Evolutionary conservation across 2,113 vertebrate species (phyloP), one percentile per base, ranked within the genome.

Genomic region (Struthidea cinerea): DNA sequence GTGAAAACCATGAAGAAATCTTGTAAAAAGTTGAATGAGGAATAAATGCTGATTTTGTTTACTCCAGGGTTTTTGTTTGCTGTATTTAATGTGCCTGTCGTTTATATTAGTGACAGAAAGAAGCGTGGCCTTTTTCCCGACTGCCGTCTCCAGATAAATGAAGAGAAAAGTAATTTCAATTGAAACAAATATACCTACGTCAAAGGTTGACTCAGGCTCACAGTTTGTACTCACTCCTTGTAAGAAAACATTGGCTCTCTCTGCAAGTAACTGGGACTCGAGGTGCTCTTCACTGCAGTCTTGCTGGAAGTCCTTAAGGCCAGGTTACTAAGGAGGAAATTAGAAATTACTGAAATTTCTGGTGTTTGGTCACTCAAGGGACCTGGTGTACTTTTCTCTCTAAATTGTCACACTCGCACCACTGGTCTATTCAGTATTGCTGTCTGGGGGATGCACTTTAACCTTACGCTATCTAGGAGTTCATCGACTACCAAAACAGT

Each of bases 31-130:
- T 82, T 86, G 56, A 92, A 35, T 87, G 81, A 95, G 68, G 61
- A 98, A 98, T 97, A 98, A 98, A 98, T 61, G 56, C 42, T 79
- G 73, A 84, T 77, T 93, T 97, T 97, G 94, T 96, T 97, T 97
- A 97, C 37, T 80, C 75, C 88, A 90, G 93, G 23, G 41, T 49
- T 93, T 90, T 80, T 81, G 41, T 76, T 89, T 73, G n/a, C 32
- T 96, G 20, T 95, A 61, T 95, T 90, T 94, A 64, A 73, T 87
- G 37, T 64, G 26, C 27, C n/a, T 60, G 52, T 71, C 18, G 8
- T 68, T 90, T 75, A 47, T 49, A 16, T 22, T 32, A 60, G 41
- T 44, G 67, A 59, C 19, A 60, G 55, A 74, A 82, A 69, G 44
- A 91, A 93, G 42, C 0, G 0, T 16, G 23, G 30, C 21, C 19